Base-by-base conservation (phyloP, 2,113 vertebrate genomes). In the Chloroceryle aenea region DNA sequence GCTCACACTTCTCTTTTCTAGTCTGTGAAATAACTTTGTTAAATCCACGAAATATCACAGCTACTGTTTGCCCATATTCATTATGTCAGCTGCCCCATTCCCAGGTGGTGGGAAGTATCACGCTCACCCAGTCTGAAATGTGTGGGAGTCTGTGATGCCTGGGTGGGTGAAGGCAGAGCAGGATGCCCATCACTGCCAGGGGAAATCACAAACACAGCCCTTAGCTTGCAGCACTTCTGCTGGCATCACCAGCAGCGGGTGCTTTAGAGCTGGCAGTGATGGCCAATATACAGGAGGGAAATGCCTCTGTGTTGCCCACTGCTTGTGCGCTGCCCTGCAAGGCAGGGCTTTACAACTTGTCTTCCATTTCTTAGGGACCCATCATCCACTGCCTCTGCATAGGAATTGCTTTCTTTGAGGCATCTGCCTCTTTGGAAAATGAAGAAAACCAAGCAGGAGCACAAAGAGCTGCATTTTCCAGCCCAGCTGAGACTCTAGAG, bases 251-350 rank as follows among this genome's bases (percentile, higher is more conserved):
- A 6, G 50, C n/a, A 87, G 40, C 0, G 0, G 6, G n/a, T 69
- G 9, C 21, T 89, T 43, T 0, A 0, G 59, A 85, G 36, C 63
- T 52, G 87, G 34, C 19, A 10, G 32, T 30, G 22, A 47, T 27
- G 58, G 13, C 27, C 40, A 17, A 0, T 3, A 16, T 13, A 43
- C 42, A n/a, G 0, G 2, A 83, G 40, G 38, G 48, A 86, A 69
- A 58, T 29, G 36, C 13, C 27, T 68, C 38, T 1, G 0, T 55
- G 30, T 40, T 7, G 2, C 20, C 11, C 0, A 0, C 14, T 29
- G 42, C 6, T 18, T 48, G 23, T 40, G 27, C 0, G 0, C 11
- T 81, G 36, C 30, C 45, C 50, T 69, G 55, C 26, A 26, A 80
- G 53, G 22, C 26, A 22, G 0, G 9, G 56, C 40, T 84, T 2